A percentile compares a stretch with the other conserved stretches of the same genome.
Conservation (phyloP, 1,140 invertebrate species). For the Drosophila tsacasi region DNA sequence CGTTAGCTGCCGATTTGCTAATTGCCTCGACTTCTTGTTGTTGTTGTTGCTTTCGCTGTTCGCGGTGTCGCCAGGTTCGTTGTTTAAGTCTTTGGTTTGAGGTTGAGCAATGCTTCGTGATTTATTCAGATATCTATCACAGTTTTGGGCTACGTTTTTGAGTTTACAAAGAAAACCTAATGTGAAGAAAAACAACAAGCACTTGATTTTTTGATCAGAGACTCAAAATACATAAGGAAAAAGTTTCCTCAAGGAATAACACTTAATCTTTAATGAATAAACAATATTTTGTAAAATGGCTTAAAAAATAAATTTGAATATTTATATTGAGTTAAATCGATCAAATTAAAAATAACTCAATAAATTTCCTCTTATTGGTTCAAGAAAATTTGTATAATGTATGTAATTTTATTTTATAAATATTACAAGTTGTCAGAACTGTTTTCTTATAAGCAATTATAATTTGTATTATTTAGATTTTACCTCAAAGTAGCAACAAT, state of each 20-base stretch:
- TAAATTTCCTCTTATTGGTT: too few species aligned
- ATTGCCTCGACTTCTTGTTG: slow-evolving; percentile 37
- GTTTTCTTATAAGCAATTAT: background rate
- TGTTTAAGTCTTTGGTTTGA: slow-evolving; percentile 81
- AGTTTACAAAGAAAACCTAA: background rate
- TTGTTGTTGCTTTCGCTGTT: slow-evolving; percentile 26
- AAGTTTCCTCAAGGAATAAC: background rate
- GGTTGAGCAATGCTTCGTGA: slow-evolving; percentile 23
- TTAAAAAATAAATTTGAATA: background rate
- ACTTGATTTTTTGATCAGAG: background rate
- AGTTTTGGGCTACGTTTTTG: background rate
- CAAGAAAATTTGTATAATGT: background rate
- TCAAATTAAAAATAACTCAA: too few species aligned
- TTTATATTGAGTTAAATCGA: too few species aligned
- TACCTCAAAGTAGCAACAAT: background rate
- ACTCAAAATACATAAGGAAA: too few species aligned
- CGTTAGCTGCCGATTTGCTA: slow-evolving; percentile 60
- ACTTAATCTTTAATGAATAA: too few species aligned
- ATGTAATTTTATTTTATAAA: background rate
- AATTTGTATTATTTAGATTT: background rate
- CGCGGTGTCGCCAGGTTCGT: slow-evolving; percentile 54
- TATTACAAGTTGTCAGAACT: background rate
- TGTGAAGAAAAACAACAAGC: background rate
- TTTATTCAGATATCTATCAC: background rate
- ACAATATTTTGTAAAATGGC: too few species aligned